These are phyloP conservation scores for Girardinichthys multiradiatus DNA, from an alignment of 2,113 vertebrate genomes.

Conservation along the genomic window DNA sequence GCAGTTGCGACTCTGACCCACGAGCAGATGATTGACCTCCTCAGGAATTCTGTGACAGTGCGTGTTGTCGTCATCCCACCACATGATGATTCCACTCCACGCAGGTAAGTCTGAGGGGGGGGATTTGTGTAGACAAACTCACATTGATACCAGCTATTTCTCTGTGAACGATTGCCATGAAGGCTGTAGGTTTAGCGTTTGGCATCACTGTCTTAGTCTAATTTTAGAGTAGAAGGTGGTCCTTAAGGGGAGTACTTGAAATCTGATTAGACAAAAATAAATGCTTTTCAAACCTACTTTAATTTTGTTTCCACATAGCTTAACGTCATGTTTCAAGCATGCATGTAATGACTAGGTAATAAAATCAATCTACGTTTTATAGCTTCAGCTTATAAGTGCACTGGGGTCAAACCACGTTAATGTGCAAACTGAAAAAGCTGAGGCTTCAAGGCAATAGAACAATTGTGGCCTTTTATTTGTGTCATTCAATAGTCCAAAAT, in stretches of 20 bases:
- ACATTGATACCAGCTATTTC: neutral
- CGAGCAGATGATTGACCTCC: conserved; percentile 98
- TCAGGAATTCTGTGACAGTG: conserved; percentile 93
- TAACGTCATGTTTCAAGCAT: neutral
- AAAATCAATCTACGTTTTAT: neutral
- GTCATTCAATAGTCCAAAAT: neutral
- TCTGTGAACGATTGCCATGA: neutral
- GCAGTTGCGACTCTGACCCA: conserved; percentile 95
- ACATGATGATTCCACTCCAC: conserved; percentile 93
- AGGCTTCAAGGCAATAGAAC: neutral
- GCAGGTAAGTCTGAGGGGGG: conserved; percentile 86
- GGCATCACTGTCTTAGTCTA: neutral
- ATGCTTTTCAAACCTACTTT: neutral
- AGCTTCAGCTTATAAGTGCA: neutral
- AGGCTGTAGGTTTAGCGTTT: neutral
- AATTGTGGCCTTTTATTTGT: neutral
- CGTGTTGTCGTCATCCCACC: conserved; percentile 97
- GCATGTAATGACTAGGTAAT: neutral
- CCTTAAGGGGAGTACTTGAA: neutral
- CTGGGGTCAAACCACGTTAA: neutral
- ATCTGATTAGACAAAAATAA: neutral
- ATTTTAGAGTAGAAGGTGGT: neutral
- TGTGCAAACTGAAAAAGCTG: neutral
- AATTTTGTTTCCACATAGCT: neutral
- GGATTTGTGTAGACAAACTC: neutral